Evolutionary conservation across 2,113 vertebrate genomes (phyloP), one percentile per base, ranked within the genome.

Genomic region (Corythornis madagascariensis): DNA sequence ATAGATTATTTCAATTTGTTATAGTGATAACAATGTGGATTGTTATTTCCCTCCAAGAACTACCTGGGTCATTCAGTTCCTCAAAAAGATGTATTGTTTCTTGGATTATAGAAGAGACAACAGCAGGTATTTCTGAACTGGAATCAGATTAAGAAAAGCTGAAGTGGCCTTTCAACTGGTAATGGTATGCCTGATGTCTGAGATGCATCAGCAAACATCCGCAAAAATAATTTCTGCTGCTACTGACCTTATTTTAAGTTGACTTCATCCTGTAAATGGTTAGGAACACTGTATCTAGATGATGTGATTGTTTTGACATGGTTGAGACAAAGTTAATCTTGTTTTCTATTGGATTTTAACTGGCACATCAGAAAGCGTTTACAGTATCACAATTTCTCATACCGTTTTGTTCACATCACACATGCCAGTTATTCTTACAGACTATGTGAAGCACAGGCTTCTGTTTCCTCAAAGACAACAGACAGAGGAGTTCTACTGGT

Each of bases 281-380:
- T 5, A 61, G 5, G 9, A 90, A 70, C 1, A 0, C 13, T 38
- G 4, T 28, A 57, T 4, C 4, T 1, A 52, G 17, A 10, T 4
- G 2, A 11, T 13, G 6, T 13, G 12, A 59, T 0, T 43, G 17
- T 31, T 90, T 5, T 29, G 17, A 57, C 2, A 48, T 1, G 6
- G 7, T 0, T 18, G 7, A 86, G 29, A 9, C 28, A 25, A 40
- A 47, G 6, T 6, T 22, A 6, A 42, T 24, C 18, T 60, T 33
- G 8, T 28, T 35, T 65, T 7, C 40, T n/a, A 45, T 25, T 2
- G 10, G 55, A 16, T 76, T 90, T n/a, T 48, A n/a, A 83, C 26
- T 85, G 94, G 95, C 91, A 96, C 94, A 97, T 98, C 97, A 97
- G 97, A 96, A 97, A 97, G 96, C 89, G 95, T 97, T 97, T 97